A percentile compares a stretch with the other conserved stretches of the same genome.
Evolutionary conservation across 2,888 invertebrate genomes (phyloP).

Genomic region (Lepas anatifera): DNA sequence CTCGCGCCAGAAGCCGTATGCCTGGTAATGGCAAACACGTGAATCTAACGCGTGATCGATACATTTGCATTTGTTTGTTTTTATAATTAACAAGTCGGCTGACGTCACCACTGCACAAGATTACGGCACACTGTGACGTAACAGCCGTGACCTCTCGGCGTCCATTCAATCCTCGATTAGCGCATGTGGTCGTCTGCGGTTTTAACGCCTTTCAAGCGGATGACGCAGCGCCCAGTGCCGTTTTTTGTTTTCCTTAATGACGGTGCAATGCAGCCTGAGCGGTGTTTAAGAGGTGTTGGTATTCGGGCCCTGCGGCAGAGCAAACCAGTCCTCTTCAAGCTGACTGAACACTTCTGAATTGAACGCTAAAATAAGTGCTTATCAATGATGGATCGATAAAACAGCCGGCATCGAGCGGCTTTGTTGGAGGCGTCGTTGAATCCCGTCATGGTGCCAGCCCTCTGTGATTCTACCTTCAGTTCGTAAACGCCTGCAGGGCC

Average conservation of each 20-base stretch:
- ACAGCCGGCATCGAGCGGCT: not conserved
- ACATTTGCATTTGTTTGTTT: conserved; percentile 9
- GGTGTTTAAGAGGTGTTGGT: not conserved
- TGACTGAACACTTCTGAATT: not conserved
- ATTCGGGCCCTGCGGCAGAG: not conserved
- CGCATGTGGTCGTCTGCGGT: not conserved
- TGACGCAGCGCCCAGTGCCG: not conserved
- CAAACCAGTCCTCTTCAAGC: conserved; percentile 8
- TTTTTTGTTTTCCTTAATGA: conserved; percentile 8
- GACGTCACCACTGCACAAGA: not conserved
- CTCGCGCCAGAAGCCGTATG: no score
- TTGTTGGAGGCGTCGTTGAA: not conserved
- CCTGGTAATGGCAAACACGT: no score
- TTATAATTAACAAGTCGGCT: not conserved
- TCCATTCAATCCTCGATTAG: not conserved
- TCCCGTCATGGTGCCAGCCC: no score
- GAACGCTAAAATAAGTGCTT: conserved; percentile 1
- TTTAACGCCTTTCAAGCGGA: not conserved
- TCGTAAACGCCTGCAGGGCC: no score
- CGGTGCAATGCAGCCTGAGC: not conserved
- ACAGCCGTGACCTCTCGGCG: not conserved
- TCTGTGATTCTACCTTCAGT: no score
- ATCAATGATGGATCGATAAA: not conserved
- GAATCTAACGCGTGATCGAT: not conserved
- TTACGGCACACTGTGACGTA: not conserved